Percentiles rank a stretch among this genome's conserved stretches.
phyloP scores from a whole-genome alignment of 2,797 vertebrate species.

The Tenualosa thibaudeaui region DNA sequence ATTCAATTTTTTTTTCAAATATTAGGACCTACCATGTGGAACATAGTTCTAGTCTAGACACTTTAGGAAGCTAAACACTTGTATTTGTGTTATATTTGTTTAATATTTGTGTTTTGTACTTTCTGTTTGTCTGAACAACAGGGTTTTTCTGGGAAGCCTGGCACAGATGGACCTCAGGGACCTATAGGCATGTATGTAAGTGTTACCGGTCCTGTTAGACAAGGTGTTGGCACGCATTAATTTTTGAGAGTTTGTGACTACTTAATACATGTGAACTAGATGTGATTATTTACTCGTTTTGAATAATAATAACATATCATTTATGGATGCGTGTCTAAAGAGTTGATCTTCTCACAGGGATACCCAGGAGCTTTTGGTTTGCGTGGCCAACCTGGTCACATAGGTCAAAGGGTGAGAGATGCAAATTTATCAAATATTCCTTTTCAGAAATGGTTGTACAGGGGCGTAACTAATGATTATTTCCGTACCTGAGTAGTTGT shows the following conservation, averaged over 20 bases:
- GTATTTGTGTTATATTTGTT: no score
- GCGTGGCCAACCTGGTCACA: constrained; percentile 69
- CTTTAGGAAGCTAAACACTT: background rate
- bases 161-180: constrained; percentile 74
- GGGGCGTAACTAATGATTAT: no score
- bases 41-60: background rate
- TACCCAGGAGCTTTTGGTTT: constrained; percentile 73
- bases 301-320: background rate
- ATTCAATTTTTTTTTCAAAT: background rate
- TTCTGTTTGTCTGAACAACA: constrained; percentile 49
- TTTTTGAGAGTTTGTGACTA: background rate
- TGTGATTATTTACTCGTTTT: background rate
- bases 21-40: background rate
- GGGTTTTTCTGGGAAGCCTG: constrained; percentile 78
- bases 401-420: constrained; percentile 73
- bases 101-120: background rate
- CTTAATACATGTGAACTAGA: background rate
- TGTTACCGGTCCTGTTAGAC: constrained; percentile 43
- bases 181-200: constrained; percentile 81
- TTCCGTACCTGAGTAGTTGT: no score
- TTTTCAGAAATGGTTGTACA: background rate
- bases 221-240: background rate
- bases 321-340: background rate
- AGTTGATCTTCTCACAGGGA: constrained; percentile 64
- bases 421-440: background rate